These are phyloP conservation scores for Apodemia duryi DNA, from an alignment of 2,888 invertebrate genomes.

Conservation along the genomic window DNA sequence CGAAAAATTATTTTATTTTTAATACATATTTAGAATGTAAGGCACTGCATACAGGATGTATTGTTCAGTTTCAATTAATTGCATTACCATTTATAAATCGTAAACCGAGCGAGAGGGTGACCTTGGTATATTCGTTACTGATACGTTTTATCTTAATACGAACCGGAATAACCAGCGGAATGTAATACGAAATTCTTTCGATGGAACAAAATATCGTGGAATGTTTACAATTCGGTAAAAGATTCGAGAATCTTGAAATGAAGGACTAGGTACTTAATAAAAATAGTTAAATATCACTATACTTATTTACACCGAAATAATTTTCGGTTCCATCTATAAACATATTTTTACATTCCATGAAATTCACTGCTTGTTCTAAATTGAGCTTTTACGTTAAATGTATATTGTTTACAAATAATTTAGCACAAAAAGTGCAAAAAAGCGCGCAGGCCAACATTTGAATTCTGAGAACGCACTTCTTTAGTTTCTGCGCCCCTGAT, in stretches of 20 bases:
- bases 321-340: neutral
- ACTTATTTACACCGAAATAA: neutral
- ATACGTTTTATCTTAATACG: constrained; percentile 11
- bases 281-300: neutral
- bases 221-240: constrained; percentile 3
- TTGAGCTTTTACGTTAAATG: too few relatives aligned
- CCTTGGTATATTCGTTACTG: constrained; percentile 13
- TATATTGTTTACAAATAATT: too few relatives aligned
- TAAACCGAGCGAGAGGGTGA: constrained; percentile 10
- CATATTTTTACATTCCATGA: neutral
- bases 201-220: constrained; percentile 7
- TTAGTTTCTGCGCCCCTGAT: too few relatives aligned
- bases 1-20: neutral
- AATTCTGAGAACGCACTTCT: too few relatives aligned
- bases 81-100: constrained; percentile 4
- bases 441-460: too few relatives aligned
- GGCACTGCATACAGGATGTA: constrained; percentile 13
- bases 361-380: too few relatives aligned
- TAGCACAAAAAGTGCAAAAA: too few relatives aligned
- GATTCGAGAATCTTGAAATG: neutral
- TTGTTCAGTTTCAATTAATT: neutral
- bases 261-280: neutral
- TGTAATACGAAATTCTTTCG: constrained; percentile 5
- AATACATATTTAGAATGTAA: constrained; percentile 12
- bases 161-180: constrained; percentile 14